Evolutionary conservation across 2,797 vertebrate species (phyloP).

Genomic region (Bovichtus diacanthus): DNA sequence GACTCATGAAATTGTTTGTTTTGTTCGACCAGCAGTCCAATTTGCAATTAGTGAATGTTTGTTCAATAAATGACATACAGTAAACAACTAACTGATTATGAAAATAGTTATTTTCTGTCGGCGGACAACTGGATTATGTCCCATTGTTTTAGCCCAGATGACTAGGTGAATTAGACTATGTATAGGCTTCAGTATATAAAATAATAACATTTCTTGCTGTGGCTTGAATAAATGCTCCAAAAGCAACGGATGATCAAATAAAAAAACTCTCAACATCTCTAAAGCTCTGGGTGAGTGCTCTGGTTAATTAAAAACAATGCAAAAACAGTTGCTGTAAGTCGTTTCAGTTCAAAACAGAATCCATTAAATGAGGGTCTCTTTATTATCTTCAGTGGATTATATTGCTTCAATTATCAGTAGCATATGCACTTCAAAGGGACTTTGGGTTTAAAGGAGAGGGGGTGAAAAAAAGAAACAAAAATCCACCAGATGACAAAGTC

Average conservation of each 20-base stretch:
- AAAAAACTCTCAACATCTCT: conserved; percentile 13
- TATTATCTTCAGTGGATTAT: conserved; percentile 76
- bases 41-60: neutral
- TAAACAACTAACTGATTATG: neutral
- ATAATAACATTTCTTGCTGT: neutral
- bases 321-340: conserved; percentile 48
- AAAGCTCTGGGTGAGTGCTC: conserved; percentile 28
- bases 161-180: conserved; percentile 5
- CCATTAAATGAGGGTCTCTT: conserved; percentile 64
- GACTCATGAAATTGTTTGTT: neutral
- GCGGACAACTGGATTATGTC: conserved; percentile 17
- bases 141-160: conserved; percentile 4
- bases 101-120: neutral
- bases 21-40: neutral
- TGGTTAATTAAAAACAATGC: conserved; percentile 64
- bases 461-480: conserved; percentile 49
- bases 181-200: conserved; percentile 14
- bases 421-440: conserved; percentile 81
- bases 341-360: conserved; percentile 64
- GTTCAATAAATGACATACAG: neutral
- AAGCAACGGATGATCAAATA: conserved; percentile 50
- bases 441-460: conserved; percentile 63
- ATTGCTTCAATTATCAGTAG: conserved; percentile 80
- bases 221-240: conserved; percentile 8
- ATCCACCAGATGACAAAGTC: conserved; percentile 81